These are phyloP conservation scores for Acestrorhynchus altus DNA, from an alignment of 2,797 vertebrate species.

Conservation along the genomic window DNA sequence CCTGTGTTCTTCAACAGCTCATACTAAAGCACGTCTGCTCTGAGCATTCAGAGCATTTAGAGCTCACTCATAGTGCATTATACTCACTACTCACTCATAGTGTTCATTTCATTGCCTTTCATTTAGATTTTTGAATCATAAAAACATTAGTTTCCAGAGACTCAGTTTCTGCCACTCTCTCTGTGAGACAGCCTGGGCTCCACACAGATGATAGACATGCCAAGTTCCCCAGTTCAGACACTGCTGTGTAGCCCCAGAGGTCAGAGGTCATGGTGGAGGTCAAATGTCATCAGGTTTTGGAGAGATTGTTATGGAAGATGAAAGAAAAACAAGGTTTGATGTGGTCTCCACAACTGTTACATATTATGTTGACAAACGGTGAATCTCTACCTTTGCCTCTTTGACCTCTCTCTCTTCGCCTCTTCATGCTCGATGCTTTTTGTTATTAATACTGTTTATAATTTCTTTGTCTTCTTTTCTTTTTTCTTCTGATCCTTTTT, in stretches of 20 bases:
- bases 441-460: too few species aligned
- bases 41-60: constrained; percentile 1
- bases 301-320: constrained; percentile 77
- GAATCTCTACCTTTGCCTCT: not conserved
- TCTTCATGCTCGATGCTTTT: too few species aligned
- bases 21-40: not conserved
- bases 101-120: not conserved
- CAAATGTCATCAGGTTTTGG: constrained; percentile 80
- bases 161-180: not conserved
- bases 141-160: not conserved
- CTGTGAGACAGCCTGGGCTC: constrained; percentile 6
- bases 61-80: not conserved
- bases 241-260: constrained; percentile 71
- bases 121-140: not conserved
- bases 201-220: constrained; percentile 29
- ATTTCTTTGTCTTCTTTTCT: not conserved
- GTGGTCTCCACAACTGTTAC: constrained; percentile 69
- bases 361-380: constrained; percentile 77
- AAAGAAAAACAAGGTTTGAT: constrained; percentile 83
- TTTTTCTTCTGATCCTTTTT: constrained; percentile 57
- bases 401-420: not conserved
- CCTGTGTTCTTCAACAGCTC: constrained; percentile 5
- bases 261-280: constrained; percentile 74
- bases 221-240: constrained; percentile 35
- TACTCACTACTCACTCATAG: constrained; percentile 2